Evolutionary conservation across 2,797 vertebrate genomes (phyloP).

Genomic region (Chaetodon trifasciatus): DNA sequence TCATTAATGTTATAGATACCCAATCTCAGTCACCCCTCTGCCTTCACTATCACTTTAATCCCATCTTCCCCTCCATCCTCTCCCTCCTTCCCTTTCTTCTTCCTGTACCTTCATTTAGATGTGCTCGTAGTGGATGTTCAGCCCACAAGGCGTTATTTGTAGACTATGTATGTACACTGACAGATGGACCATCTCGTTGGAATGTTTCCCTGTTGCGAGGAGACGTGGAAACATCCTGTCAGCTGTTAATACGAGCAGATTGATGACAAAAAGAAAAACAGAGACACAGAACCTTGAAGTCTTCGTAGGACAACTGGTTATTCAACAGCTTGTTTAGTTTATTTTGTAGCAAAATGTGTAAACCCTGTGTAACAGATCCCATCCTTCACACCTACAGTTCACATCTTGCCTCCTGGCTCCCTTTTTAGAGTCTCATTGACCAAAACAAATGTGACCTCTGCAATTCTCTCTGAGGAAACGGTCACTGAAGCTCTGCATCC

Average conservation of each 20-base stretch:
- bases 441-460: background rate
- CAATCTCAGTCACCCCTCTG: background rate
- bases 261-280: conserved; percentile 50
- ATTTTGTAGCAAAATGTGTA: background rate
- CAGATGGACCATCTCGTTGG: conserved; percentile 68
- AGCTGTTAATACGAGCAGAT: conserved; percentile 58
- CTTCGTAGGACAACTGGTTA: background rate
- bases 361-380: background rate
- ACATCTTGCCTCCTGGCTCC: background rate
- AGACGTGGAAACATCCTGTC: conserved; percentile 68
- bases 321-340: background rate
- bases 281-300: conserved; percentile 18
- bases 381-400: background rate
- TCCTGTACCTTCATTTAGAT: conserved; percentile 24
- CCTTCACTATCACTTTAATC: background rate
- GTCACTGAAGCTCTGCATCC: too few species aligned
- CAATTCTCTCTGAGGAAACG: background rate
- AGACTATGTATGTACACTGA: conserved; percentile 62
- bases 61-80: background rate
- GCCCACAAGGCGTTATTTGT: conserved; percentile 51
- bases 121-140: conserved; percentile 36
- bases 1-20: background rate
- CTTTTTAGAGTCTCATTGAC: background rate
- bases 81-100: background rate
- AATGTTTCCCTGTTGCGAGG: conserved; percentile 72